Evolutionary conservation across 2,888 invertebrate genomes (phyloP).

Genomic region (Caenorhabditis auriculariae): DNA sequence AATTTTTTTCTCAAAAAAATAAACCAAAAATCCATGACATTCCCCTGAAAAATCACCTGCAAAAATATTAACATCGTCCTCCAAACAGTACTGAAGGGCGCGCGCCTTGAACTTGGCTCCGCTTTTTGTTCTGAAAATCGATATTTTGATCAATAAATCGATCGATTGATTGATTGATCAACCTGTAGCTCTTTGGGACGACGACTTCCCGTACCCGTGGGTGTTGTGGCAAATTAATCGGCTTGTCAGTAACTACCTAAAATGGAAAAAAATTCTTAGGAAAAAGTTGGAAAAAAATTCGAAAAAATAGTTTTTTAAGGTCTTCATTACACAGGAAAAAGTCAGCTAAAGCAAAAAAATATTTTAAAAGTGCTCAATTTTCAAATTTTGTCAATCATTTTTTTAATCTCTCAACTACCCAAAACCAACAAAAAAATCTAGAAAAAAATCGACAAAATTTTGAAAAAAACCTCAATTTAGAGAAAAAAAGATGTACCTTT

Average conservation of each 20-base stretch:
- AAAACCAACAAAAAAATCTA: too few relatives aligned
- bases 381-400: too few relatives aligned
- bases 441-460: too few relatives aligned
- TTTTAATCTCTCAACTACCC: too few relatives aligned
- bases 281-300: too few relatives aligned
- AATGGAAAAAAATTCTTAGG: neutral
- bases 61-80: slow-evolving; percentile 79
- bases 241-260: slow-evolving; percentile 81
- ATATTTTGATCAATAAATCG: neutral
- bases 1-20: too few relatives aligned
- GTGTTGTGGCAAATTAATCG: slow-evolving; percentile 67
- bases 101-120: slow-evolving; percentile 91
- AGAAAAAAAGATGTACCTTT: too few relatives aligned
- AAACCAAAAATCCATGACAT: too few relatives aligned
- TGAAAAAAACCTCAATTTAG: too few relatives aligned
- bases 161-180: neutral
- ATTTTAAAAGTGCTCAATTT: neutral
- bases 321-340: neutral
- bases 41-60: slow-evolving; percentile 12
- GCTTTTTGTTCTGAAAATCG: slow-evolving; percentile 74
- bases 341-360: neutral
- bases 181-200: slow-evolving; percentile 72
- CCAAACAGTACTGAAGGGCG: slow-evolving; percentile 90
- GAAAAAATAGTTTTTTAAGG: too few relatives aligned
- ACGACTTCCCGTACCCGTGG: slow-evolving; percentile 79